A percentile compares a stretch with the other conserved stretches of the same genome.
Conservation (phyloP, 2,888 invertebrate species). For the Aproaerema taeniolella region DNA sequence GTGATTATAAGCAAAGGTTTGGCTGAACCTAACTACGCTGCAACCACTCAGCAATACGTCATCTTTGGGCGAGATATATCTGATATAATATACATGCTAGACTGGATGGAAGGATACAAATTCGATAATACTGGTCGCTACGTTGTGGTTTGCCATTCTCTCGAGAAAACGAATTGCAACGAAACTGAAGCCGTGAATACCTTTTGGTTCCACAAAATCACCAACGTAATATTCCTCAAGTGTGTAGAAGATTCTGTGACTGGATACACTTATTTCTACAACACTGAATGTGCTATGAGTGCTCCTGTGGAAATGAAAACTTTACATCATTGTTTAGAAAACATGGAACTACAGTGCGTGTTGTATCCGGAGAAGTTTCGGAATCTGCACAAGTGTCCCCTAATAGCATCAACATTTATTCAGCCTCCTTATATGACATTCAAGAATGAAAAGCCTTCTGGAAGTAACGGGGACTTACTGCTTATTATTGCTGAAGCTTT, state of each 20-base stretch:
- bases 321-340: conserved; percentile 23
- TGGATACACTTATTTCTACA: conserved; percentile 45
- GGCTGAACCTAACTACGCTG: conserved; percentile 26
- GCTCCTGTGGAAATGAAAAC: conserved; percentile 32
- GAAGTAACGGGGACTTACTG: conserved; percentile 53
- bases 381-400: conserved; percentile 44
- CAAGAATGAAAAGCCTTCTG: conserved; percentile 33
- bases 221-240: conserved; percentile 44
- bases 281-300: conserved; percentile 36
- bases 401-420: conserved; percentile 49
- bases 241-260: conserved; percentile 15
- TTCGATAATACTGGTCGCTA: conserved; percentile 52
- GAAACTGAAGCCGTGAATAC: conserved; percentile 36
- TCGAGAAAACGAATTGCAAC: conserved; percentile 34
- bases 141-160: conserved; percentile 48
- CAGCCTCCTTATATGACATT: conserved; percentile 51
- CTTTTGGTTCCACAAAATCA: conserved; percentile 48
- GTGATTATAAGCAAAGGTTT: conserved; percentile 35
- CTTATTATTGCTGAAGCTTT: conserved; percentile 38
- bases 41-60: conserved; percentile 39
- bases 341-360: conserved; percentile 18
- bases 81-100: conserved; percentile 34
- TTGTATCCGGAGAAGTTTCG: conserved; percentile 42
- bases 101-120: conserved; percentile 33
- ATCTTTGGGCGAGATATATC: conserved; percentile 37